These are phyloP conservation scores for Latheticus oryzae DNA, from an alignment of 2,888 invertebrate genomes.

Conservation along the genomic window DNA sequence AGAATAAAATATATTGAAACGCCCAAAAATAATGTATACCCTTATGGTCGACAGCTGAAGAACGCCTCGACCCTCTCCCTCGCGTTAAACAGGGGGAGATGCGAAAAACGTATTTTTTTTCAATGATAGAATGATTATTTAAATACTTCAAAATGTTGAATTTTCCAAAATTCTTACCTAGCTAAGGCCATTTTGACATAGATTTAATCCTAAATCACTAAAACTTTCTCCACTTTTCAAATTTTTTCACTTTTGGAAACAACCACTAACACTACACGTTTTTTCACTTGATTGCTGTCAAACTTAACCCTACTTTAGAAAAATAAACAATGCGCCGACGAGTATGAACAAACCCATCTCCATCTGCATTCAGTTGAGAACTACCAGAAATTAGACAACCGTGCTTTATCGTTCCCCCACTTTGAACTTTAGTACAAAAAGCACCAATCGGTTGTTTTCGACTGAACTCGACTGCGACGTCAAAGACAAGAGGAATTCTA, in stretches of 20 bases:
- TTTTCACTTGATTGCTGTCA: conserved; percentile 32
- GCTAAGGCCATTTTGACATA: conserved; percentile 53
- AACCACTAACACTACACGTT: conserved; percentile 23
- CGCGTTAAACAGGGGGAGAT: conserved; percentile 6
- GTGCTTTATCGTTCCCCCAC: conserved; percentile 31
- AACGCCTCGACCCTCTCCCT: conserved; percentile 19
- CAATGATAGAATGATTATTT: too few species aligned
- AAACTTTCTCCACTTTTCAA: conserved; percentile 7
- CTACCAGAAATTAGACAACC: conserved; percentile 38
- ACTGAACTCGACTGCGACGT: conserved; percentile 33
- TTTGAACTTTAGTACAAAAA: conserved; percentile 18
- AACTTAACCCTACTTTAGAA: conserved; percentile 36
- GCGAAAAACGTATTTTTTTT: background rate
- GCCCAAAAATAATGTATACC: conserved; percentile 31
- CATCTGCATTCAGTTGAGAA: conserved; percentile 27
- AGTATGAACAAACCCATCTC: conserved; percentile 26
- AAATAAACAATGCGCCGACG: conserved; percentile 35
- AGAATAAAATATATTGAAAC: conserved; percentile 45
- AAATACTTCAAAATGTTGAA: background rate
- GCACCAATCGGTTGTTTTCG: conserved; percentile 38
- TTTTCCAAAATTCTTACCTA: conserved; percentile 47
- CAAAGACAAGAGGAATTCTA: conserved; percentile 39
- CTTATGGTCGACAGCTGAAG: conserved; percentile 28
- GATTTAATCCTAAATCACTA: conserved; percentile 46
- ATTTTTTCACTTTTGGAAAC: conserved; percentile 16